Percentiles rank a stretch among this genome's conserved stretches.
Evolutionary conservation across 92 coral and sea anemone genomes (phyloP).

Genomic region (Umimayanthus chanpuru): DNA sequence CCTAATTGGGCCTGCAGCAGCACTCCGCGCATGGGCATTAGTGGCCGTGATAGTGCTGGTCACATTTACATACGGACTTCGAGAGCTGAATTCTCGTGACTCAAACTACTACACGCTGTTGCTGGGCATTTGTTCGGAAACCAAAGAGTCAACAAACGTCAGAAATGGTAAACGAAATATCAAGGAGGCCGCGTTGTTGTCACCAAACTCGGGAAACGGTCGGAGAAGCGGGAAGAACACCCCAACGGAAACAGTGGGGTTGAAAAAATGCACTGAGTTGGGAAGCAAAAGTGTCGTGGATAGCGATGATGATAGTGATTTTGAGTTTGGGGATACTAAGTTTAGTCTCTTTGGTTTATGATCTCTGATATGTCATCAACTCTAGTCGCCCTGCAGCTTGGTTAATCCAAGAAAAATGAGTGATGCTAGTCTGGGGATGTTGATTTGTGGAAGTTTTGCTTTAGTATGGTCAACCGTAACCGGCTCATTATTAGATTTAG

Average conservation of each 20-base stretch:
- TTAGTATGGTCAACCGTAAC: no score
- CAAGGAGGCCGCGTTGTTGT: background rate
- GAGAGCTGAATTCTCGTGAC: constrained; percentile 65
- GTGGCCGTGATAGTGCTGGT: constrained; percentile 57
- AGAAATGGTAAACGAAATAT: background rate
- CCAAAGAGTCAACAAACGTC: background rate
- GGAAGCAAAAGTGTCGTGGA: background rate
- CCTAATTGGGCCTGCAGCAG: constrained; percentile 69
- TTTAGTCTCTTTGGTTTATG: constrained; percentile 35
- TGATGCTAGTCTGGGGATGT: no score
- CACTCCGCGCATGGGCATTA: constrained; percentile 82
- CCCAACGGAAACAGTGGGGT: background rate
- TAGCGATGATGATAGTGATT: constrained; percentile 21
- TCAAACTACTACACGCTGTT: constrained; percentile 68
- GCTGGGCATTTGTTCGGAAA: constrained; percentile 44
- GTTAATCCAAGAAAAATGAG: no score
- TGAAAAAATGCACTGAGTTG: background rate
- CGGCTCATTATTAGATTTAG: no score
- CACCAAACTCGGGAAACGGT: constrained; percentile 23
- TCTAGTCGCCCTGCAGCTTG: no score
- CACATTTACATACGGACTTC: constrained; percentile 70
- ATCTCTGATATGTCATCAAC: background rate
- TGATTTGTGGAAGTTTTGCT: no score
- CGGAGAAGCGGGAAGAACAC: constrained; percentile 9
- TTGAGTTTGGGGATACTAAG: background rate